These are phyloP conservation scores for Seira musarum DNA, from an alignment of 2,888 invertebrate species.

Conservation along the genomic window DNA sequence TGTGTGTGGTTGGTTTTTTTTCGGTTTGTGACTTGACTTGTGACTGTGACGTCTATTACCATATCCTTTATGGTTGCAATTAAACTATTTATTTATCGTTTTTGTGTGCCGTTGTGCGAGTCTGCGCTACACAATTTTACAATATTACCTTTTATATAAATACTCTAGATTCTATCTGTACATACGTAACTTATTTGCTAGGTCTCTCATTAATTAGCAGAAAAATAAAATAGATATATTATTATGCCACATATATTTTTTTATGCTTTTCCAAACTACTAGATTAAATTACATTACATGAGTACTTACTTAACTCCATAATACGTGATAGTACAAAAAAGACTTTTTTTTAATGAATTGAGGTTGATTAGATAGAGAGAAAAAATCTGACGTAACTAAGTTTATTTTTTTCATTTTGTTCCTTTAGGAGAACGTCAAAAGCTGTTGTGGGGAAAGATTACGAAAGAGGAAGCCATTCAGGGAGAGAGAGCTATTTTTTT, in stretches of 20 bases:
- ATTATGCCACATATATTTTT: neutral
- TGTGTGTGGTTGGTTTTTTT: too few species aligned
- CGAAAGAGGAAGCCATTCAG: conserved; percentile 32
- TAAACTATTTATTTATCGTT: neutral
- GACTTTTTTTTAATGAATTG: too few species aligned
- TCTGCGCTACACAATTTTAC: conserved; percentile 1
- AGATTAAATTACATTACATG: neutral
- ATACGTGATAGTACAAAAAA: too few species aligned
- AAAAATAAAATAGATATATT: neutral
- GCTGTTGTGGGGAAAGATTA: conserved; percentile 54
- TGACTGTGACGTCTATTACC: too few species aligned
- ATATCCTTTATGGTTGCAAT: too few species aligned
- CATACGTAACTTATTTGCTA: neutral
- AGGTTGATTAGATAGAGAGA: too few species aligned
- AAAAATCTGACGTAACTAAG: too few species aligned
- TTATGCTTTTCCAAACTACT: neutral
- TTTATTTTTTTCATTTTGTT: too few species aligned
- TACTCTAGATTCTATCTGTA: neutral
- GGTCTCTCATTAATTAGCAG: conserved; percentile 6
- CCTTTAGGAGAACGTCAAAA: too few species aligned
- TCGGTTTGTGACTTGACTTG: too few species aligned
- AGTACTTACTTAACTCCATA: too few species aligned
- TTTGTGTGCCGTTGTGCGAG: neutral
- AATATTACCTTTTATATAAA: too few species aligned
- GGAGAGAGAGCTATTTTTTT: conserved; percentile 45